A percentile compares a stretch with the other conserved stretches of the same genome.
Conservation (phyloP, 2,797 vertebrate species). For the Acridotheres tristis region DNA sequence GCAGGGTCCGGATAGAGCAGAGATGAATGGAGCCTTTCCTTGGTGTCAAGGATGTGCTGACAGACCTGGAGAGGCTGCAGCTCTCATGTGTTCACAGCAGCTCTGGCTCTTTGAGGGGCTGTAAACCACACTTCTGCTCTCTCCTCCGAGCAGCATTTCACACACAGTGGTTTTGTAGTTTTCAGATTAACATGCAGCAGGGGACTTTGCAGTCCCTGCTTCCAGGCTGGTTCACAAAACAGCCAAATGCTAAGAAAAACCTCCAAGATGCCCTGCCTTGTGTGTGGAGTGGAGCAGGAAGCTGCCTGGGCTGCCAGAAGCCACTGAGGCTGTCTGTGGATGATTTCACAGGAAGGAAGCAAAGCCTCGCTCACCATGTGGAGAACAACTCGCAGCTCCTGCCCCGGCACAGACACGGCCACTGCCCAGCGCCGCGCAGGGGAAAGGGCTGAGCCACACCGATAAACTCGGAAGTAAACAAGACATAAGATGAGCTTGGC, state of each 20-base stretch:
- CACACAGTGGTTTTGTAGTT: background rate
- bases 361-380: background rate
- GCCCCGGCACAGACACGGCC: background rate
- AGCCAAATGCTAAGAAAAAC: background rate
- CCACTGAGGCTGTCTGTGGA: background rate
- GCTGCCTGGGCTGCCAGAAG: background rate
- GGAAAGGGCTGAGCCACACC: background rate
- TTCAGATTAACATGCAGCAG: background rate
- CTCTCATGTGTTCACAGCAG: background rate
- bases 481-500: background rate
- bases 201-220: background rate
- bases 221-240: background rate
- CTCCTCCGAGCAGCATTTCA: background rate
- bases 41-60: conserved; percentile 6
- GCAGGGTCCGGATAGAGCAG: background rate
- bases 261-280: background rate
- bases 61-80: background rate
- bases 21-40: background rate
- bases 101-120: background rate
- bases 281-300: background rate
- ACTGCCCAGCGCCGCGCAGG: background rate
- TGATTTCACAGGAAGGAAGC: conserved; percentile 47
- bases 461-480: conserved; percentile 56
- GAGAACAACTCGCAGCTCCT: background rate
- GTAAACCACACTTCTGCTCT: background rate